Evolutionary conservation across 2,888 invertebrate genomes (phyloP), one percentile per base, ranked within the genome.

Genomic region (Shargacucullia verbasci): DNA sequence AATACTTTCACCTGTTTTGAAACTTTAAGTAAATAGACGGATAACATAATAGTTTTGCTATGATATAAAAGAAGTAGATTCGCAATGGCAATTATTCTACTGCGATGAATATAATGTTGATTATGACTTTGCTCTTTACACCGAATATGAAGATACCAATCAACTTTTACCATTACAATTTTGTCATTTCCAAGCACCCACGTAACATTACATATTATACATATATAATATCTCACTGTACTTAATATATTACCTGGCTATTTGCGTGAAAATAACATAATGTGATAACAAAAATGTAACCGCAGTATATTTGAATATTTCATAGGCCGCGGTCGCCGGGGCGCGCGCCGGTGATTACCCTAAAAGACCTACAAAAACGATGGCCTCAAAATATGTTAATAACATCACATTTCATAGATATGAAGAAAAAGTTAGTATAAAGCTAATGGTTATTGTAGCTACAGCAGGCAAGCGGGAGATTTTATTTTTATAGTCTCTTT

Each of bases 301-400:
- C 81, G 76, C 82, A 76, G 73, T 82, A 78, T 78, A 77, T 85
- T 84, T 86, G 79, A 85, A 86, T 86, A 84, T 86, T 87, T 83
- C 81, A 85, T 83, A 82, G 76, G 76, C 71, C 66, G 76, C 71
- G n/a, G n/a, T n/a, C 76, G 76, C 71, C 76, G 81, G 46, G 43
- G 38, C 34, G 34, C 46, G 38, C 25, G 34, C 31, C 12, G 39
- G 48, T 59, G 39, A 55, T 61, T 54, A 65, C 50, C 33, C 8
- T 20, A 40, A 69, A 53, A 47, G 20, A 33, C 35, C 37, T 10
- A 31, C 12, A 39, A n/a, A 34, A 43, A 14, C 20, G 38, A 45
- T 37, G 65, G 33, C 37, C 37, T 43, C n/a, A 52, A 66, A 70
- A 55, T 52, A 57, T 50, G 20, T 53, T 60, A 31, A 57, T 49